These are phyloP conservation scores for Bothrops jararaca DNA, from an alignment of 2,113 vertebrate species.

Conservation along the genomic window DNA sequence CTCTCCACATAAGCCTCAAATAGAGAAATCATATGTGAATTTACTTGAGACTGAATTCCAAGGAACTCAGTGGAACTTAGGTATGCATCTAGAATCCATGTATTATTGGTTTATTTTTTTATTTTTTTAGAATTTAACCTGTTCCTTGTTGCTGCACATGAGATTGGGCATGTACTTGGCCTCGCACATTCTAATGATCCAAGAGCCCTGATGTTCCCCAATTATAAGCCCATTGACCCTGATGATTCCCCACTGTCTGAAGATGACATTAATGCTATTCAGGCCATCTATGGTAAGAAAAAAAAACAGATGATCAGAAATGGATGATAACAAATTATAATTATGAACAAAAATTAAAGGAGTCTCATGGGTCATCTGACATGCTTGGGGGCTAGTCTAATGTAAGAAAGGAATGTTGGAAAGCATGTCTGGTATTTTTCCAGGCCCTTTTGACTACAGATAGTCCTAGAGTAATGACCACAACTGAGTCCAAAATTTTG, in stretches of 20 bases:
- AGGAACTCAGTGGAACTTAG: neutral
- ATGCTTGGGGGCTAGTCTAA: no score
- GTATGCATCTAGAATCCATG: neutral
- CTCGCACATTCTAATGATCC: slow-evolving; percentile 83
- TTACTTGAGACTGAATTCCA: neutral
- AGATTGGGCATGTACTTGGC: slow-evolving; percentile 91
- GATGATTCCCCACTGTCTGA: slow-evolving; percentile 75
- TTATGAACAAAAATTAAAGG: neutral
- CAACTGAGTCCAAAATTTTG: neutral
- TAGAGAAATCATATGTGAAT: neutral
- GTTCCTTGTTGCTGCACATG: slow-evolving; percentile 92
- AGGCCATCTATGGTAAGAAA: slow-evolving; percentile 88
- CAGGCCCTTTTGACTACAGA: neutral
- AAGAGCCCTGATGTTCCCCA: slow-evolving; percentile 86
- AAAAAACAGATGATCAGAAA: neutral
- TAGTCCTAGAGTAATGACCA: neutral
- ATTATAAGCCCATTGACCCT: slow-evolving; percentile 74
- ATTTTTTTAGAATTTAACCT: slow-evolving; percentile 78
- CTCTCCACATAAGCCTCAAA: neutral
- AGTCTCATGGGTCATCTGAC: no score
- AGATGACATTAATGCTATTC: slow-evolving; percentile 87
- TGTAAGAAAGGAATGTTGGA: no score
- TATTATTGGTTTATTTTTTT: slow-evolving; percentile 21
- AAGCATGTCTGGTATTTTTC: neutral
- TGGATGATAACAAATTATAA: neutral